These are phyloP conservation scores for Cantharis nigra DNA, from an alignment of 2,888 invertebrate genomes.

Conservation along the genomic window DNA sequence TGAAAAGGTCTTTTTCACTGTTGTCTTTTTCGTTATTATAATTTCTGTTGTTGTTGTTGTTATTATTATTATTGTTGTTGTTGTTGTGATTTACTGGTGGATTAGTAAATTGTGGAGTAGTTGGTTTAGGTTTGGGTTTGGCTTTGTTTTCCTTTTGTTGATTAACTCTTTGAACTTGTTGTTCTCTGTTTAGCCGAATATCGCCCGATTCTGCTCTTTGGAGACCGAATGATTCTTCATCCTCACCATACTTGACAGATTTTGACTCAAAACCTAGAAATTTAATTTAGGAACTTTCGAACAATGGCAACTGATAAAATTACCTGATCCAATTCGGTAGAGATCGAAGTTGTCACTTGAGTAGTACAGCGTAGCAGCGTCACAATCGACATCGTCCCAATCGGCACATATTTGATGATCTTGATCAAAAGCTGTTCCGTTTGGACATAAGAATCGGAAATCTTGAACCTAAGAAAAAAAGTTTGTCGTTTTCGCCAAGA, in stretches of 20 bases:
- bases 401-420: conserved; percentile 91
- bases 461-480: conserved; percentile 65
- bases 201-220: conserved; percentile 74
- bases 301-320: conserved; percentile 14
- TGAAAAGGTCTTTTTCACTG: conserved; percentile 63
- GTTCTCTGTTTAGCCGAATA: conserved; percentile 52
- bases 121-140: conserved; percentile 7
- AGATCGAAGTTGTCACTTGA: conserved; percentile 85
- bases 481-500: too few relatives aligned
- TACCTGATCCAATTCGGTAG: conserved; percentile 78
- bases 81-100: conserved; percentile 14
- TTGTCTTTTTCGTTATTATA: conserved; percentile 46
- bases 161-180: conserved; percentile 52
- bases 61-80: conserved; percentile 27
- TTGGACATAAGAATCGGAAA: conserved; percentile 87
- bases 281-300: background rate
- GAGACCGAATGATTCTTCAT: conserved; percentile 73
- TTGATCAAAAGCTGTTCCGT: conserved; percentile 89
- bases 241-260: conserved; percentile 66
- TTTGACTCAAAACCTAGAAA: conserved; percentile 66
- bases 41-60: conserved; percentile 32
- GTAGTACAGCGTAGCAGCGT: conserved; percentile 77
- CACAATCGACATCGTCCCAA: conserved; percentile 89
- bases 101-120: conserved; percentile 50
- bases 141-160: conserved; percentile 48